These are phyloP conservation scores for Conopomorpha cramerella DNA, from an alignment of 1,140 invertebrate species.

Conservation along the genomic window DNA sequence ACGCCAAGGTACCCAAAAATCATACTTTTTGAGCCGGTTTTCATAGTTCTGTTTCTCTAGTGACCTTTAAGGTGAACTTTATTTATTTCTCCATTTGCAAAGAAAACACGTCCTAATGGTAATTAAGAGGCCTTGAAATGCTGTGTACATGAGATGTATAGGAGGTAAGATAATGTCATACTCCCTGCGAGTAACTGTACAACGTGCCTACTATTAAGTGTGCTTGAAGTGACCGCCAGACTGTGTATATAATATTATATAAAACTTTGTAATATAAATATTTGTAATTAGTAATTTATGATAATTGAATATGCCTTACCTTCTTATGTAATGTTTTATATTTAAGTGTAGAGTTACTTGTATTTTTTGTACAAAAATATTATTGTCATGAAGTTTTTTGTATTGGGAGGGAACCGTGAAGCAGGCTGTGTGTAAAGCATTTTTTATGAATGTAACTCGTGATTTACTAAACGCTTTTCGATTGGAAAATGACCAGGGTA, in stretches of 20 bases:
- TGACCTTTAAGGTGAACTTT: neutral
- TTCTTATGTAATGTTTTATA: conserved; percentile 34
- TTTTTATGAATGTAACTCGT: conserved; percentile 16
- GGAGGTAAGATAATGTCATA: neutral
- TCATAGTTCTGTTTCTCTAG: too few species aligned
- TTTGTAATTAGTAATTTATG: conserved; percentile 47
- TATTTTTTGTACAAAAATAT: conserved; percentile 41
- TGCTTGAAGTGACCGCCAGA: conserved; percentile 43
- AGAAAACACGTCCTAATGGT: neutral
- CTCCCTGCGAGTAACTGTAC: neutral
- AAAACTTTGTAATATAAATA: conserved; percentile 35
- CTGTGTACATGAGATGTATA: neutral
- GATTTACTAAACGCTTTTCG: too few species aligned
- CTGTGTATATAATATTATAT: conserved; percentile 38
- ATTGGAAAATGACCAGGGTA: too few species aligned
- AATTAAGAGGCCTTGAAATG: conserved; percentile 14
- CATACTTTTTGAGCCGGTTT: too few species aligned
- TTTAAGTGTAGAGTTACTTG: conserved; percentile 15
- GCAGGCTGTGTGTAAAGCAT: conserved; percentile 37
- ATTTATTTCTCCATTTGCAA: neutral
- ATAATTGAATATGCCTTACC: conserved; percentile 45
- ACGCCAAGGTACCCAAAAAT: too few species aligned
- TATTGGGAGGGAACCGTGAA: conserved; percentile 13
- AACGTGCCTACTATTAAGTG: conserved; percentile 10
- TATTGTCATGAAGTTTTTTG: conserved; percentile 28